phyloP scores from a whole-genome alignment of 2,113 vertebrate genomes.

The Phalacrocorax brasilianus region DNA sequence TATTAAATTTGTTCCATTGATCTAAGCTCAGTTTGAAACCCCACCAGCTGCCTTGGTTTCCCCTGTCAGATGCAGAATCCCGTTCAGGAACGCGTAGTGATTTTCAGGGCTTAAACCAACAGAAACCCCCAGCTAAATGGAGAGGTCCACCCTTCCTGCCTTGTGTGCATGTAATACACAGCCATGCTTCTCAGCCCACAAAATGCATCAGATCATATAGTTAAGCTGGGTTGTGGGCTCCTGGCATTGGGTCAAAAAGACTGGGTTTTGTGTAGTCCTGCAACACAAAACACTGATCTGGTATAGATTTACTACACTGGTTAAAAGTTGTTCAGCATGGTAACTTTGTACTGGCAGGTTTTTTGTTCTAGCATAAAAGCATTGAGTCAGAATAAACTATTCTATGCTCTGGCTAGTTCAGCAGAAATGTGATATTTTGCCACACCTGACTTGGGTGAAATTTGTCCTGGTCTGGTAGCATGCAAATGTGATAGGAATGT shows the following conservation, averaged over 20 bases:
- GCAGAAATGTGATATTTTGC: background rate
- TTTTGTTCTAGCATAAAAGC: background rate
- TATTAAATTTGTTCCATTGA: background rate
- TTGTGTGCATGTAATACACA: background rate
- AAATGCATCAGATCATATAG: background rate
- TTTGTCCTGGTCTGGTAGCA: background rate
- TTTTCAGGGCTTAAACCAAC: background rate
- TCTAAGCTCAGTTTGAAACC: background rate
- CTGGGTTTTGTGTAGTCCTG: background rate
- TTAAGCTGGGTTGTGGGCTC: background rate
- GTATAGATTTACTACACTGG: background rate
- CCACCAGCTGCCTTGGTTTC: background rate
- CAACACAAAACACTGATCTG: background rate
- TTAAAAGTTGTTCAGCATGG: background rate
- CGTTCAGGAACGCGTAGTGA: background rate
- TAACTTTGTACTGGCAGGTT: background rate
- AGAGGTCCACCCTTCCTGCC: background rate
- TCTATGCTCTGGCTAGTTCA: background rate
- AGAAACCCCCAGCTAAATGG: background rate
- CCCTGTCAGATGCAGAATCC: constrained; percentile 10
- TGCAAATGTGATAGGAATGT: accelerated
- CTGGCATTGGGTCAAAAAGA: background rate
- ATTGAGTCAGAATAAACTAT: background rate
- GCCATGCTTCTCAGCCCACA: background rate
- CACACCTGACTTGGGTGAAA: background rate